A percentile compares a stretch with the other conserved stretches of the same genome.
Evolutionary conservation across 92 coral and sea anemone species (phyloP).

Genomic region (Epizoanthus illoricatus): DNA sequence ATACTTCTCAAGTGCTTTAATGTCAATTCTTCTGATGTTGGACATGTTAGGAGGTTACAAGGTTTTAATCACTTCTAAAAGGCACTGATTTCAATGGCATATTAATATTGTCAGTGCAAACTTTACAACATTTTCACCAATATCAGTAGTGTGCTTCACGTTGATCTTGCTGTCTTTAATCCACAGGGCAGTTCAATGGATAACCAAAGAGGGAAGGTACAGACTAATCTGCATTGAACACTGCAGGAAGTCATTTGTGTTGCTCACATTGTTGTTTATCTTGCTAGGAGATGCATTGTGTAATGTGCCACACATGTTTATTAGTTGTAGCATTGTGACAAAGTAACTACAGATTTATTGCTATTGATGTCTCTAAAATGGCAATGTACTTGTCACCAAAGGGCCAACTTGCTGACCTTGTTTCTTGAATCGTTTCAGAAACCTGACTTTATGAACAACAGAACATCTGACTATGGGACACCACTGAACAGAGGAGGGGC

Average conservation of each 20-base stretch:
- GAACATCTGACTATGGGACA: constrained; percentile 60
- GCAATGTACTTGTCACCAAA: no score
- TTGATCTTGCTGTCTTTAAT: constrained; percentile 32
- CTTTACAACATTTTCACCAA: neutral
- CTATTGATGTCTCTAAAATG: no score
- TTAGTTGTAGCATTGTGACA: no score
- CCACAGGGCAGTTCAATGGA: constrained; percentile 37
- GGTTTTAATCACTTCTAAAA: no score
- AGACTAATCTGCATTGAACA: constrained; percentile 19
- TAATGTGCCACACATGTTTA: no score
- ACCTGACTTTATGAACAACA: constrained; percentile 60
- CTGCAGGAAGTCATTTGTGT: constrained; percentile 11
- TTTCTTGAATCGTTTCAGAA: constrained; percentile 16
- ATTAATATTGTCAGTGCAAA: neutral
- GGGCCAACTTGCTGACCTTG: neutral
- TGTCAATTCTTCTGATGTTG: no score
- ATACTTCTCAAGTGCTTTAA: no score
- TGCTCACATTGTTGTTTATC: no score
- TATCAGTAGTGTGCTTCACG: neutral
- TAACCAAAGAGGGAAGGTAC: constrained; percentile 34
- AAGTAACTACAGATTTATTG: no score
- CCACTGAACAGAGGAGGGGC: constrained; percentile 48
- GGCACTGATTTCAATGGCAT: no score
- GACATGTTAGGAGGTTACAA: no score
- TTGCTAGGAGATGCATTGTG: no score